Percentiles rank a stretch among this genome's conserved stretches.
Evolutionary conservation across 1,140 invertebrate genomes (phyloP).

Genomic region (Neomicropteryx cornuta): DNA sequence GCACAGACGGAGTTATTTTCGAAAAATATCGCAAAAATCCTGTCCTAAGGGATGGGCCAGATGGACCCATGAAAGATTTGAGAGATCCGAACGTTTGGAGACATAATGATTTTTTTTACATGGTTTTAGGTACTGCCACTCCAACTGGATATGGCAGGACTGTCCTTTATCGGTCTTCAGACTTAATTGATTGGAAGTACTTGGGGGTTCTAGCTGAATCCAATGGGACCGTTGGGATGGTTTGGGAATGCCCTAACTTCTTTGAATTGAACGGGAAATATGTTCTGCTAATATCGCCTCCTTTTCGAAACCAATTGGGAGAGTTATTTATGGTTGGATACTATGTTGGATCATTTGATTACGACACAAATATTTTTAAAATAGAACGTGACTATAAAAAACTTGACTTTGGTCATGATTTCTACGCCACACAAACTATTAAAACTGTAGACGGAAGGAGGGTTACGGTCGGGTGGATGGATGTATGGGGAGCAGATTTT

Average conservation of each 20-base stretch:
- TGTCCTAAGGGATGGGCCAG: conserved; percentile 19
- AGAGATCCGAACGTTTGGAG: conserved; percentile 33
- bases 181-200: conserved; percentile 28
- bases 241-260: conserved; percentile 30
- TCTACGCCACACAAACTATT: conserved; percentile 32
- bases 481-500: conserved; percentile 30
- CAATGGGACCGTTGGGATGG: conserved; percentile 27
- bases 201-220: conserved; percentile 24
- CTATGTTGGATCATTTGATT: too few species aligned
- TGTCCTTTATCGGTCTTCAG: conserved; percentile 24
- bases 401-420: conserved; percentile 12
- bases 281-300: conserved; percentile 28
- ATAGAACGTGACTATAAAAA: conserved; percentile 4
- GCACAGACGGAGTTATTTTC: conserved; percentile 25
- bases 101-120: conserved; percentile 26
- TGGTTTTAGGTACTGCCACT: conserved; percentile 28
- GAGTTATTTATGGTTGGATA: too few species aligned
- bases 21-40: conserved; percentile 30
- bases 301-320: too few species aligned
- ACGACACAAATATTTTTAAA: too few species aligned
- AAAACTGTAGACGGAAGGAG: conserved; percentile 19
- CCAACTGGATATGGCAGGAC: conserved; percentile 17
- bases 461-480: conserved; percentile 27
- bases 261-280: conserved; percentile 25
- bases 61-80: conserved; percentile 25